phyloP scores from a whole-genome alignment of 2,888 invertebrate species.

The Cephus pulcher region DNA sequence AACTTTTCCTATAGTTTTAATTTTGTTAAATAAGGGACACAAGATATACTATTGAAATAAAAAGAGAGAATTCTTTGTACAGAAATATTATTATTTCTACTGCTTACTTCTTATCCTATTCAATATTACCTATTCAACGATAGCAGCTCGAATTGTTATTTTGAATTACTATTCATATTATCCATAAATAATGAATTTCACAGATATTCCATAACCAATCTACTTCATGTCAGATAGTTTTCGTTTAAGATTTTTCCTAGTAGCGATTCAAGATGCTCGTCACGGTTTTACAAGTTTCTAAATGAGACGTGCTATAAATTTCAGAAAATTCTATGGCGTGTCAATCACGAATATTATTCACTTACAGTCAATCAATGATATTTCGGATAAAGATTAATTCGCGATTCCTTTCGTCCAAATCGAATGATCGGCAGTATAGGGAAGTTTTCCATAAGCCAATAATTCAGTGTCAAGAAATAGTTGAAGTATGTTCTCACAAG shows the following conservation, averaged over 20 bases:
- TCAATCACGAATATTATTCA: not conserved
- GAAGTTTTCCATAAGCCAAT: slow-evolving; percentile 29
- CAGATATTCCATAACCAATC: not conserved
- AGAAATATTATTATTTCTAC: not conserved
- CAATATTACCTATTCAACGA: not conserved
- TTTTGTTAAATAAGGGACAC: not conserved
- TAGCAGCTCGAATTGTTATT: not conserved
- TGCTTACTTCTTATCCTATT: not conserved
- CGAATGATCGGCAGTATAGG: slow-evolving; percentile 38
- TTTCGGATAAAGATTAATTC: slow-evolving; percentile 35
- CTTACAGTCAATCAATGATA: not conserved
- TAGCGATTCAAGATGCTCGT: not conserved
- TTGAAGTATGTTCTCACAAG: slow-evolving; percentile 35
- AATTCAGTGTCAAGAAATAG: slow-evolving; percentile 3
- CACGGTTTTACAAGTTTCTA: not conserved
- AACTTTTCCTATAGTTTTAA: not conserved
- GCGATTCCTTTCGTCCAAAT: slow-evolving; percentile 36
- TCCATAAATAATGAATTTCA: not conserved
- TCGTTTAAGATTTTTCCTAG: not conserved
- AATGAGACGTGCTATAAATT: not conserved
- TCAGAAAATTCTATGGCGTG: not conserved
- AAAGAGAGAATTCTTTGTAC: not conserved
- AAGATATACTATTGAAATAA: not conserved
- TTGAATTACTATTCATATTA: not conserved
- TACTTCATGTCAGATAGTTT: not conserved